Evolutionary conservation across 2,888 invertebrate species (phyloP).

Genomic region (Brachylomia viminalis): DNA sequence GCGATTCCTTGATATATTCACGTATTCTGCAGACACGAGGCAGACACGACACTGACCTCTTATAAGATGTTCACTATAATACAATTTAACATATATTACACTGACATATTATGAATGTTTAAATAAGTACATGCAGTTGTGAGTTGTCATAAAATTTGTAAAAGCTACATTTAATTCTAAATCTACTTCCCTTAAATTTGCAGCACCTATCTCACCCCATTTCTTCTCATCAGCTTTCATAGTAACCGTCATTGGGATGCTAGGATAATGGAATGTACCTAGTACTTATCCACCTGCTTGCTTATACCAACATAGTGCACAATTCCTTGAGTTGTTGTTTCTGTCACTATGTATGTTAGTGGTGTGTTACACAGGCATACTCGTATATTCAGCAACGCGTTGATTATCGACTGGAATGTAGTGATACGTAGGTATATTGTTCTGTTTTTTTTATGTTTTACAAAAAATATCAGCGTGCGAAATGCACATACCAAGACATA

Average conservation of each 20-base stretch:
- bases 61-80: conserved; percentile 50
- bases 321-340: neutral
- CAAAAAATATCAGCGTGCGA: conserved; percentile 5
- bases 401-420: too few species aligned
- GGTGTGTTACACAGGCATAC: too few species aligned
- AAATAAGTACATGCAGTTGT: conserved; percentile 7
- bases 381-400: too few species aligned
- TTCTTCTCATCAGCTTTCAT: neutral
- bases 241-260: neutral
- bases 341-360: neutral
- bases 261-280: neutral
- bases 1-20: conserved; percentile 77
- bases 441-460: too few species aligned
- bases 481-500: conserved; percentile 25
- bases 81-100: conserved; percentile 30
- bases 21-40: conserved; percentile 73
- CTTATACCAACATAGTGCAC: neutral
- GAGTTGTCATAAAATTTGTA: conserved; percentile 7
- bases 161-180: neutral
- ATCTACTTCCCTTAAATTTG: neutral
- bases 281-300: neutral
- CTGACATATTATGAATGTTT: neutral
- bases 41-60: conserved; percentile 68
- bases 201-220: neutral
- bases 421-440: too few species aligned